phyloP scores from a whole-genome alignment of 2,113 vertebrate species.

The Gopherus evgoodei region DNA sequence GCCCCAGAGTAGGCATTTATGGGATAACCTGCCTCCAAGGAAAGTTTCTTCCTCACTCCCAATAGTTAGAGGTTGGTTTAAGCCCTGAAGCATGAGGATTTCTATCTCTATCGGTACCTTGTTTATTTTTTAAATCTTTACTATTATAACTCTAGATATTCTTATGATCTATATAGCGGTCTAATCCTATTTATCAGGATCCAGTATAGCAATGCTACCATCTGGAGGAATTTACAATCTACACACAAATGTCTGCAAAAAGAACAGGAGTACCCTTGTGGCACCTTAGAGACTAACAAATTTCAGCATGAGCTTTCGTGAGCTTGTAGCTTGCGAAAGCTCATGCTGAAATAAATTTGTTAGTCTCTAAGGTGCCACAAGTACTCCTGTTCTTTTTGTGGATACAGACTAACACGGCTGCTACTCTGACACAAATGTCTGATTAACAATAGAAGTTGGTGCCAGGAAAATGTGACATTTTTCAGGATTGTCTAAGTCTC shows the following conservation, averaged over 20 bases:
- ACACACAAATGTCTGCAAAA: not conserved
- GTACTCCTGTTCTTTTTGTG: no score
- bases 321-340: no score
- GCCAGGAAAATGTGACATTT: not conserved
- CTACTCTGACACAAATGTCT: not conserved
- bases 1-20: not conserved
- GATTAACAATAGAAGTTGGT: not conserved
- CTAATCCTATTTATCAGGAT: not conserved
- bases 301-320: no score
- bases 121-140: not conserved
- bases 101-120: not conserved
- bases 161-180: not conserved
- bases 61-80: not conserved
- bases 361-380: no score
- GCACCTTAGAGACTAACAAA: no score
- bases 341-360: no score
- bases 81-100: not conserved
- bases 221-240: not conserved
- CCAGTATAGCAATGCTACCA: not conserved
- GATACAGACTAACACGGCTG: no score
- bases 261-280: no score
- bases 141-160: not conserved
- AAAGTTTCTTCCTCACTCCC: not conserved
- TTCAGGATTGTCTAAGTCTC: not conserved
- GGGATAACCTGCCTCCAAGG: not conserved